Percentiles rank a stretch among this genome's conserved stretches.
These are phyloP conservation scores for Herpailurus yagouaroundi DNA, from an alignment of 2,113 vertebrate genomes.

Conservation along the genomic window DNA sequence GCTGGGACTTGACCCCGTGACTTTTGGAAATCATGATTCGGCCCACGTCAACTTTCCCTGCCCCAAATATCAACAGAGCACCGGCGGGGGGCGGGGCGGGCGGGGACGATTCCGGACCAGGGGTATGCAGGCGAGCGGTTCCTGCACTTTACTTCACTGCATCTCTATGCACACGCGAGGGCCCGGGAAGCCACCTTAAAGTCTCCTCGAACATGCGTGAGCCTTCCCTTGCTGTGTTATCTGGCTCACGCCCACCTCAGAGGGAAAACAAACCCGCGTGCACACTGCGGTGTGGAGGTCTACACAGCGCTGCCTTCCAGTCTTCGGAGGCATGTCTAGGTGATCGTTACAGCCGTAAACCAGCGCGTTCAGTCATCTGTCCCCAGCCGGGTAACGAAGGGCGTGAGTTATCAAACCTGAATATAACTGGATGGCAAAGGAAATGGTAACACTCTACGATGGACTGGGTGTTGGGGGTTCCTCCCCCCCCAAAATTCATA, in stretches of 20 bases:
- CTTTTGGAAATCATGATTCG: background rate
- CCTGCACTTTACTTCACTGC: no score
- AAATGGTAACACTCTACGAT: background rate
- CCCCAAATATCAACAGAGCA: background rate
- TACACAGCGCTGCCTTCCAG: background rate
- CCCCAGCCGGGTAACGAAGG: background rate
- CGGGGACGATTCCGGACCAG: background rate
- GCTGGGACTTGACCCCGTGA: background rate
- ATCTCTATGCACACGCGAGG: background rate
- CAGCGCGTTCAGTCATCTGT: background rate
- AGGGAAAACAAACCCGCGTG: background rate
- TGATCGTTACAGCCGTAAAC: background rate
- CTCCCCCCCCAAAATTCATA: background rate
- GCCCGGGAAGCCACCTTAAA: fast-evolving
- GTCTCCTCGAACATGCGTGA: background rate
- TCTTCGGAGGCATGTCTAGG: background rate
- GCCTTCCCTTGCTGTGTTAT: background rate
- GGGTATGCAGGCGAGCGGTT: background rate
- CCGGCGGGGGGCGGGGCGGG: fast-evolving
- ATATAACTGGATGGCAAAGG: background rate
- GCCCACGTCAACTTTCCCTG: background rate
- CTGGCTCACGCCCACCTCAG: fast-evolving
- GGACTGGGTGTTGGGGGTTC: background rate
- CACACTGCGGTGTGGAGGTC: background rate
- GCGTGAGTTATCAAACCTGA: background rate